Evolutionary conservation across 1,140 invertebrate species (phyloP).

Genomic region (Drosophila mojavensis): DNA sequence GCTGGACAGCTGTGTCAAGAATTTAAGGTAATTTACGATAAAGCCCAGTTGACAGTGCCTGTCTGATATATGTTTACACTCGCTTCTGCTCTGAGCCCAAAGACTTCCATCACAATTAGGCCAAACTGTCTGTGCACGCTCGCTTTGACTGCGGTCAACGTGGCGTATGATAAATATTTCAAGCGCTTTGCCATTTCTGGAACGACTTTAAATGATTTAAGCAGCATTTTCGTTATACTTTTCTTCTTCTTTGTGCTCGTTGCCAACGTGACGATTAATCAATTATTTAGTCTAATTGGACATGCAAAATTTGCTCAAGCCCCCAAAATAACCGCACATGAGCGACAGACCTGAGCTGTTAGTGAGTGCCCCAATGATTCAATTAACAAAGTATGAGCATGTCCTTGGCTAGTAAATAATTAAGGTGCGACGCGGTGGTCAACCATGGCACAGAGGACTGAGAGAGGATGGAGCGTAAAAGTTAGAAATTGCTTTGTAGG

Average conservation of each 20-base stretch:
- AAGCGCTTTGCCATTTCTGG: slow-evolving; percentile 30
- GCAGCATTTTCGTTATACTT: slow-evolving; percentile 13
- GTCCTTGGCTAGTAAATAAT: slow-evolving; percentile 5
- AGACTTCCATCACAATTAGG: slow-evolving; percentile 17
- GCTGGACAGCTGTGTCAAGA: slow-evolving; percentile 23
- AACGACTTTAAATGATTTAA: slow-evolving; percentile 32
- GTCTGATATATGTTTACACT: slow-evolving; percentile 1
- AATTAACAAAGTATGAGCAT: slow-evolving; percentile 8
- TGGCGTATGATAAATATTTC: slow-evolving; percentile 67
- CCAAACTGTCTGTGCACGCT: slow-evolving; percentile 9
- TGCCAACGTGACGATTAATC: slow-evolving; percentile 36
- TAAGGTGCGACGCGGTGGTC: background rate
- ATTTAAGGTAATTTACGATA: slow-evolving; percentile 27
- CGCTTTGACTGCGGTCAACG: slow-evolving; percentile 45
- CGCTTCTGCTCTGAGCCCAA: background rate
- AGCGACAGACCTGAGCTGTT: background rate
- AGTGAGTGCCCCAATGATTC: slow-evolving; percentile 1
- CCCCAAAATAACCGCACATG: background rate
- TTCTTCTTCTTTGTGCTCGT: slow-evolving; percentile 4
- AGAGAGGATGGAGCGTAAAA: too few relatives aligned
- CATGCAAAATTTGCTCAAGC: slow-evolving; percentile 23
- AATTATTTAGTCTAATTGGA: slow-evolving; percentile 43
- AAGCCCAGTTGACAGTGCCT: slow-evolving; percentile 20
- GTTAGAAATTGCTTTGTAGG: too few relatives aligned
- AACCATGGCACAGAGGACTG: background rate